Percentiles rank a stretch among this genome's conserved stretches.
phyloP scores from a whole-genome alignment of 2,113 vertebrate species.

The Gobius niger region DNA sequence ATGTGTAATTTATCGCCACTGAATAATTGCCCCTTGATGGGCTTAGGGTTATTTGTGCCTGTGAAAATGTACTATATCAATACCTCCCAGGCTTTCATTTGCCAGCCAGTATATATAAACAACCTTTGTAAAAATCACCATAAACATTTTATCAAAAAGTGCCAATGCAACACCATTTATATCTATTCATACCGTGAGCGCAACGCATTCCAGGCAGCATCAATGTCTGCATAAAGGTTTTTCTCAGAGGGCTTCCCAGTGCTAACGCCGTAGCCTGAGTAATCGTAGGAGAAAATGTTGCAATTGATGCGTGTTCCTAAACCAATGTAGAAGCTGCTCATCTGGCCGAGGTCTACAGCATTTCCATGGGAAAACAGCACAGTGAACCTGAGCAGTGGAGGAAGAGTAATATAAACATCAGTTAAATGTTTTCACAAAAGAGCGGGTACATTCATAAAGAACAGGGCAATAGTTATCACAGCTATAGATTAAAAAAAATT shows the following conservation, averaged over 20 bases:
- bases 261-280: slow-evolving; percentile 94
- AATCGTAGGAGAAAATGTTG: slow-evolving; percentile 99
- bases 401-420: neutral
- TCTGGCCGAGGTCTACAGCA: slow-evolving; percentile 96
- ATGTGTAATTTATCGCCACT: no score
- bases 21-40: no score
- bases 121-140: neutral
- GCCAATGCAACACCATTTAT: neutral
- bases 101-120: slow-evolving; percentile 9
- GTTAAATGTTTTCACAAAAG: neutral
- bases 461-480: no score
- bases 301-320: slow-evolving; percentile 96
- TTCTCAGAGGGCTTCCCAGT: slow-evolving; percentile 93
- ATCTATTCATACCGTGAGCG: slow-evolving; percentile 82
- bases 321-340: slow-evolving; percentile 98
- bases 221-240: slow-evolving; percentile 95
- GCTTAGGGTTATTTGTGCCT: no score
- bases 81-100: neutral
- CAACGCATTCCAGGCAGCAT: slow-evolving; percentile 95
- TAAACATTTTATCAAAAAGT: neutral
- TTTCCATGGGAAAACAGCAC: slow-evolving; percentile 97
- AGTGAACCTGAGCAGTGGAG: slow-evolving; percentile 82
- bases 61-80: no score
- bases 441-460: no score
- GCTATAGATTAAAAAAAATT: no score